These are phyloP conservation scores for Rhingia rostrata DNA, from an alignment of 2,888 invertebrate genomes.

Conservation along the genomic window DNA sequence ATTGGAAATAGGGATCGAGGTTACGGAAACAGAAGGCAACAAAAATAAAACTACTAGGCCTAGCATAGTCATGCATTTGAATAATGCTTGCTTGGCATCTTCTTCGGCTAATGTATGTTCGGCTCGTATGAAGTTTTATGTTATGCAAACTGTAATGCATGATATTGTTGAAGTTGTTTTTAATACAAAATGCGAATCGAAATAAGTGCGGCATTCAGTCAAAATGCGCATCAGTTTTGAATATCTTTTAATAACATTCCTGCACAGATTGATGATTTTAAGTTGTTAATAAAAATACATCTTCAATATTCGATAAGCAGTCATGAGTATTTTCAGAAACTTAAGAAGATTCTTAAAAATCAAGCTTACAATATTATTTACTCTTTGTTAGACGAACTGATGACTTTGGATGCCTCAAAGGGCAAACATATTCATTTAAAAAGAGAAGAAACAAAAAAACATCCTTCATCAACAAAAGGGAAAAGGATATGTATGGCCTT, in stretches of 20 bases:
- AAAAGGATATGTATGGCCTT: too few relatives aligned
- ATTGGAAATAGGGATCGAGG: slow-evolving; percentile 25
- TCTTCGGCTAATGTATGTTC: slow-evolving; percentile 16
- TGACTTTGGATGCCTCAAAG: too few relatives aligned
- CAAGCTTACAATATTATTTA: too few relatives aligned
- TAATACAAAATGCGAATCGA: slow-evolving; percentile 1
- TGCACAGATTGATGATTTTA: background rate
- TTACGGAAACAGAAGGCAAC: slow-evolving; percentile 21
- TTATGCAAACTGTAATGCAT: slow-evolving; percentile 48
- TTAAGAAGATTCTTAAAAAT: too few relatives aligned
- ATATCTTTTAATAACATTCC: background rate
- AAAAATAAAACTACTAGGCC: slow-evolving; percentile 22
- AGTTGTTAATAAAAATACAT: too few relatives aligned
- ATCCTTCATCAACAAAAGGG: too few relatives aligned
- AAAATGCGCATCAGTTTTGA: background rate
- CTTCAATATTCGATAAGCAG: too few relatives aligned
- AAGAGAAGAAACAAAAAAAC: too few relatives aligned
- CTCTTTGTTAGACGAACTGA: too few relatives aligned
- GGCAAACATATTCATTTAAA: too few relatives aligned
- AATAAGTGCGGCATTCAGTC: slow-evolving; percentile 2
- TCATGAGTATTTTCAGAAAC: too few relatives aligned
- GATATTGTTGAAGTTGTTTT: slow-evolving; percentile 28
- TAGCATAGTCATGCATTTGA: slow-evolving; percentile 34
- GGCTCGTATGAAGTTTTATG: slow-evolving; percentile 19
- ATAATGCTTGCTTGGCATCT: slow-evolving; percentile 49